Evolutionary conservation across 2,797 vertebrate genomes (phyloP), one percentile per base, ranked within the genome.

Genomic region (Coluber constrictor): DNA sequence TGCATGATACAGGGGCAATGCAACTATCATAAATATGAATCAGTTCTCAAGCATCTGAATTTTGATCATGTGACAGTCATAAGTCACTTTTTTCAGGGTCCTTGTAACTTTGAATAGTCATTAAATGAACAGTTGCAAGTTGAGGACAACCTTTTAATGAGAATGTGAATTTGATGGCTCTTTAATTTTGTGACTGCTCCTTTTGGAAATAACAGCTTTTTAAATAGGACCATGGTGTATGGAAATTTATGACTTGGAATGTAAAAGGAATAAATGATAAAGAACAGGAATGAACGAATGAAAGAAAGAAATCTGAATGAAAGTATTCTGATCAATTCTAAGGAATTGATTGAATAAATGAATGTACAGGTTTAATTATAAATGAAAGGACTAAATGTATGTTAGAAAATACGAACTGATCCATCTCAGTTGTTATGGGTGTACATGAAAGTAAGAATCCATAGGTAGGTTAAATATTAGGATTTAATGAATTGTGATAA

Each of bases 161-260:
- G 0, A 55, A 90, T 0, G 92, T 54, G 95, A 92, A 5, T 4
- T 92, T 94, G 47, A 55, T 90, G 94, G 93, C 43, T 96, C 94
- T 95, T 94, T 95, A 79, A 79, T 43, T 43, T 74, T 79, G 37
- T 43, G 70, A 8, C 32, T 79, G 23, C 18, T 20, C 32, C 32
- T 37, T 43, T 79, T 43, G 18, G 7, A 27, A 25, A 15, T 32
- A n/a, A 32, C 94, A 95, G 94, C 29, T 25, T 59, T 79, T 25
- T 94, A 90, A 10, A 70, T 27, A 61, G 25, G 60, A 32, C n/a
- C 66, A 70, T 32, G 66, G n/a, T 11, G 0, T 7, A 32, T 32
- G n/a, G 63, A n/a, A n/a, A 70, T 32, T 16, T 70, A 16, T 70
- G 29, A 66, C 63, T 66, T 70, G n/a, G 15, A 70, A 70, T 16